Evolutionary conservation across 2,797 vertebrate species (phyloP).

Genomic region (Sebastes taczanowskii): DNA sequence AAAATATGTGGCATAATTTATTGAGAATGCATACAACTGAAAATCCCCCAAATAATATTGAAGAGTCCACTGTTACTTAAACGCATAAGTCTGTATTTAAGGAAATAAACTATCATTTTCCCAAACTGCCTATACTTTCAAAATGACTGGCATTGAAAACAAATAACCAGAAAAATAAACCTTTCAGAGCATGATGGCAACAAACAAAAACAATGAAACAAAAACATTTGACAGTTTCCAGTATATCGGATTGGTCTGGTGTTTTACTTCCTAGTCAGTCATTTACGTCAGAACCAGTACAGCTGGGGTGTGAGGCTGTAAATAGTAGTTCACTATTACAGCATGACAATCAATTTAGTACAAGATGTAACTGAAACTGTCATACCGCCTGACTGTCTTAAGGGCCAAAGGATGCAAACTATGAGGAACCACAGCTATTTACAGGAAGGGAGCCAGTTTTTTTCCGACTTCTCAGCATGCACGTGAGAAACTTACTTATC

Average conservation of each 20-base stretch:
- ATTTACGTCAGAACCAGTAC: conserved; percentile 20
- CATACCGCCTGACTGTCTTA: not conserved
- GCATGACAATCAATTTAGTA: not conserved
- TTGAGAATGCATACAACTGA: not conserved
- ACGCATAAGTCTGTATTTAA: not conserved
- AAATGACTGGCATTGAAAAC: not conserved
- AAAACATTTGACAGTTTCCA: not conserved
- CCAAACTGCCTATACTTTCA: not conserved
- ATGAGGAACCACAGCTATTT: conserved; percentile 56
- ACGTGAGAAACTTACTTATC: conserved; percentile 91
- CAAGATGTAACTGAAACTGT: not conserved
- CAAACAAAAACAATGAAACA: not conserved
- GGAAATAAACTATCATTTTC: not conserved
- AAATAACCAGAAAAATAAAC: not conserved
- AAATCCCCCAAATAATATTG: not conserved
- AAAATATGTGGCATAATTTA: not conserved
- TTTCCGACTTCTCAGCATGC: not conserved
- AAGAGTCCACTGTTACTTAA: not conserved
- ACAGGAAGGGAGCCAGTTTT: conserved; percentile 1
- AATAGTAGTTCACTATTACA: not conserved
- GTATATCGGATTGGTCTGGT: not conserved
- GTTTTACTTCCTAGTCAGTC: not conserved
- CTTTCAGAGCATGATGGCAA: not conserved
- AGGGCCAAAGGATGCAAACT: conserved; percentile 22
- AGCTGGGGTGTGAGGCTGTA: not conserved